Base-by-base conservation (phyloP, 2,888 invertebrate species). In the Limnephilus auricula region DNA sequence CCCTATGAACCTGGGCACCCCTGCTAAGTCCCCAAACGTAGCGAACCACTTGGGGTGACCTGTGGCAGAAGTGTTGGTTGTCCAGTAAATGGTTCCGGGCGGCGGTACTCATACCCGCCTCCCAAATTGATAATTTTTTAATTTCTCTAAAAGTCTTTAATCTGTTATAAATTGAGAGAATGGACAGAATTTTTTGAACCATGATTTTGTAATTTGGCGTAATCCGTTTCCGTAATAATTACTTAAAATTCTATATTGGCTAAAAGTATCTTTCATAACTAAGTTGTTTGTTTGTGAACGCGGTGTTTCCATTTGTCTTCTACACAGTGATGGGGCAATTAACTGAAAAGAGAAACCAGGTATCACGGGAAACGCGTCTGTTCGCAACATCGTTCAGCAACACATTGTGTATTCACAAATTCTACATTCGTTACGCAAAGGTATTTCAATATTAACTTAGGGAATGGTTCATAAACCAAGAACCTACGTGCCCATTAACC, bases 361-460 rank as follows among this genome's bases (percentile, higher is more conserved):
- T 82, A 82, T 34, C 10, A 34, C 37, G 31, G 84, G 37, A 84
- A 84, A 84, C 84, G 84, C 84, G 37, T 84, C n/a, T 84, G 37
- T 37, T 84, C 37, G 84, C 84, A 84, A 84, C 40, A 37, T 12
- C n/a, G 84, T 80, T 6, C 37, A 37, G 84, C 34, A 84, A 84
- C 84, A 84, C 84, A 40, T 84, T 84, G 84, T 84, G 84, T 84
- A 9, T 40, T 37, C 25, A 40, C 34, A 84, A 31, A n/a, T 84
- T 84, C 37, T 84, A 40, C 84, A 84, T 84, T 40, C 12, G n/a
- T 84, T 84, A 84, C 84, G 84, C 84, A 37, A 84, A 84, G 84
- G 84, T 37, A 37, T 84, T 84, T 84, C 37, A 37, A 84, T 84
- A 84, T 37, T 37, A 25, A 40, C 37, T 37, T 18, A 84, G 34